phyloP scores from a whole-genome alignment of 2,888 invertebrate species.

The Caenorhabditis sp. region DNA sequence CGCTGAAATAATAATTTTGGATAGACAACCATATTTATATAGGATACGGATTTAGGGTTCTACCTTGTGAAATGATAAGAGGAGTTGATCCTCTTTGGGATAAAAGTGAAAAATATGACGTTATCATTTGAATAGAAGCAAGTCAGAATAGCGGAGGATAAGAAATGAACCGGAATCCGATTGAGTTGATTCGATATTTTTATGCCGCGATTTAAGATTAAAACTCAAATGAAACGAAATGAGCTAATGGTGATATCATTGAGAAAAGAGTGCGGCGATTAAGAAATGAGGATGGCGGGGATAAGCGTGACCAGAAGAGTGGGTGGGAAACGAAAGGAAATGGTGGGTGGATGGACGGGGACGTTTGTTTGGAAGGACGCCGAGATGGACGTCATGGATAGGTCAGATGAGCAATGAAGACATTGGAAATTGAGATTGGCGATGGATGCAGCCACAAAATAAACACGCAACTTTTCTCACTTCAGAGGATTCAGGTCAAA shows the following conservation, averaged over 20 bases:
- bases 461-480: too few species aligned
- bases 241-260: conserved; percentile 26
- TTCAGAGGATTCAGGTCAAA: too few species aligned
- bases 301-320: conserved; percentile 4
- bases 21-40: background rate
- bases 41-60: background rate
- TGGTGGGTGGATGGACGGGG: conserved; percentile 42
- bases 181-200: conserved; percentile 35
- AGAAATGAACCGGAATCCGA: background rate
- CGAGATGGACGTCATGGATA: conserved; percentile 42
- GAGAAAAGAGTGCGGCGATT: conserved; percentile 28
- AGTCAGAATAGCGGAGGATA: background rate
- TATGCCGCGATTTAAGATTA: conserved; percentile 17
- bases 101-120: conserved; percentile 6
- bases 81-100: conserved; percentile 8
- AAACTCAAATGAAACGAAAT: conserved; percentile 13
- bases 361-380: conserved; percentile 43
- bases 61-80: background rate
- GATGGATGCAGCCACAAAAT: too few species aligned
- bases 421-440: too few species aligned
- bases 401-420: conserved; percentile 47
- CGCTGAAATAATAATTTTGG: conserved; percentile 30
- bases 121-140: background rate
- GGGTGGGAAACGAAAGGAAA: conserved; percentile 37
- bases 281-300: conserved; percentile 26